Evolutionary conservation across 37 sponge, comb jelly and placozoan species (phyloP), one percentile per base, ranked within the genome.

Genomic region (Sycon ciliatum): DNA sequence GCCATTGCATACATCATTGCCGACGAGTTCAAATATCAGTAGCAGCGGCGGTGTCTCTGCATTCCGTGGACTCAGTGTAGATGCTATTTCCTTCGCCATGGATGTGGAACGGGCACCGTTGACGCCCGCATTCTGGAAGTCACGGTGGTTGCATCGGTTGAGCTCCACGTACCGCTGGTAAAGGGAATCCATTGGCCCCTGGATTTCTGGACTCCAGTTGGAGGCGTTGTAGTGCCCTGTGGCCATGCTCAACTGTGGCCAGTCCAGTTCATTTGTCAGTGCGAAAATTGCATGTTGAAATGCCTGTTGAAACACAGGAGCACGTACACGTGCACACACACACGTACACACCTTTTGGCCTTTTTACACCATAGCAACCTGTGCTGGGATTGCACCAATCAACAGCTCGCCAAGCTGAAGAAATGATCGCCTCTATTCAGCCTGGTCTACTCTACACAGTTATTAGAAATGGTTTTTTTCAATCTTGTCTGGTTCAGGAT

Each of bases 191-290:
- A 85, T 86, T 3, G 79, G 86, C 0, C 94, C 94, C 26, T 52
- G 39, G 35, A 90, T 90, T 6, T 38, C 80, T 16, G 18, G 61
- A 16, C 30, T 34, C 84, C 83, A 82, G 0, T 79, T 78, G 18
- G 84, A 77, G 63, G 16, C 16, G 37, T 85, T 82, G 64, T 52
- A 73, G 75, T 81, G 81, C 22, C 79, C 94, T 26, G 94, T 93
- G 2, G 71, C 42, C 32, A 75, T 65, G 3, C 89, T 88, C 70
- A 88, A 39, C 89, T 85, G 85, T 27, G 94, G 94, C 94, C 94
- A 93, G 67, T 93, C 94, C 71, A 93, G 72, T 58, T 93, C 94
- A 73, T 93, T 88, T 76, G 85, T 89, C 27, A 87, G 30, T 18
- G 82, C 80, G 56, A 83, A 80, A 9, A 76, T 52, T 20, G 88